Conservation (phyloP, 2,888 invertebrate genomes). For the Camponotus fellah region DNA sequence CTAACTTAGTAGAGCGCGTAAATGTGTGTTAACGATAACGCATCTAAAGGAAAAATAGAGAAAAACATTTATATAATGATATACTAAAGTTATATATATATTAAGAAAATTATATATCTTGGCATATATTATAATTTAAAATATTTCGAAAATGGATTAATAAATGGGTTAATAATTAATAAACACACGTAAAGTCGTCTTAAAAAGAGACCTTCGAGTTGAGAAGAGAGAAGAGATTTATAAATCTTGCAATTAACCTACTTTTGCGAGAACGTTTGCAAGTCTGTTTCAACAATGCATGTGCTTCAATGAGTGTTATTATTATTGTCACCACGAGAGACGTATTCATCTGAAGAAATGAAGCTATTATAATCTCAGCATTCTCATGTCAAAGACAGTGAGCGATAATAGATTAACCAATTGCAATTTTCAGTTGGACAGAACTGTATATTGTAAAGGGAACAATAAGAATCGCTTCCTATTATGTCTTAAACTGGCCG, state of each 20-base stretch:
- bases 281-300: neutral
- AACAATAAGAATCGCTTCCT: conserved; percentile 45
- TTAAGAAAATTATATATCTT: no score
- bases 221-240: neutral
- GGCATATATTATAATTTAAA: neutral
- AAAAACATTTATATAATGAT: neutral
- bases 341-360: neutral
- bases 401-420: conserved; percentile 14
- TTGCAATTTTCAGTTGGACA: conserved; percentile 16
- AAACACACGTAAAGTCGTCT: neutral
- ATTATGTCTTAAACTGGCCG: conserved; percentile 19
- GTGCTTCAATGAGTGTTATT: neutral
- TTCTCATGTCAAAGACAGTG: neutral
- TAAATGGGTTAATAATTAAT: neutral
- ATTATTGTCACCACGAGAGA: neutral
- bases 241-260: neutral
- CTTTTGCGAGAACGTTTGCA: neutral
- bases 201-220: neutral
- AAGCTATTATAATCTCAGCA: neutral
- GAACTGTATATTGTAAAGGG: conserved; percentile 10
- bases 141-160: neutral
- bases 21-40: neutral
- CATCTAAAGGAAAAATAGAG: neutral
- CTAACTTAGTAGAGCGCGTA: neutral
- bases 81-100: neutral